Conservation (phyloP, 1,140 invertebrate genomes). For the Achroia grisella region DNA sequence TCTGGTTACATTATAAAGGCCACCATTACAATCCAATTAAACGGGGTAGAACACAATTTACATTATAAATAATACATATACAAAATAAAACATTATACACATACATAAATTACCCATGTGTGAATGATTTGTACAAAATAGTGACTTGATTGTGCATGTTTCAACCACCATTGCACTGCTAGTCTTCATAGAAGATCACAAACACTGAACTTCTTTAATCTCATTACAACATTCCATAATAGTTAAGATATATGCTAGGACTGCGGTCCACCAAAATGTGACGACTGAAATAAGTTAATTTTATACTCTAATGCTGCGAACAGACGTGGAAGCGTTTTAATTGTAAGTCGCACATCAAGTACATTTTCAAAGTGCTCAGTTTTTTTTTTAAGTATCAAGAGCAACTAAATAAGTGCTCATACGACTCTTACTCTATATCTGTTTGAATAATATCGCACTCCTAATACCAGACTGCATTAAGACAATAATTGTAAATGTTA, state of each 20-base stretch:
- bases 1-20: conserved; percentile 58
- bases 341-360: too few species aligned
- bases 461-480: too few species aligned
- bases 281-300: too few species aligned
- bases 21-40: conserved; percentile 54
- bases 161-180: conserved; percentile 28
- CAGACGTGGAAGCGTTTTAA: too few species aligned
- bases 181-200: conserved; percentile 61
- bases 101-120: conserved; percentile 15
- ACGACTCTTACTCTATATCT: too few species aligned
- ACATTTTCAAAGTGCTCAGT: too few species aligned
- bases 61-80: conserved; percentile 9
- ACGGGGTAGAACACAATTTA: conserved; percentile 12
- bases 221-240: conserved; percentile 12
- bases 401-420: too few species aligned
- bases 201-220: conserved; percentile 24
- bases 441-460: too few species aligned
- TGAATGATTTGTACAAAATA: conserved; percentile 58
- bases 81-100: conserved; percentile 14
- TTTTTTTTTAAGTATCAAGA: too few species aligned
- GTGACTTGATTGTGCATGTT: conserved; percentile 57
- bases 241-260: conserved; percentile 1
- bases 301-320: too few species aligned
- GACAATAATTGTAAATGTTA: too few species aligned
- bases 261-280: too few species aligned